Base-by-base conservation (phyloP, 2,797 vertebrate species). In the Vespertilio murinus region DNA sequence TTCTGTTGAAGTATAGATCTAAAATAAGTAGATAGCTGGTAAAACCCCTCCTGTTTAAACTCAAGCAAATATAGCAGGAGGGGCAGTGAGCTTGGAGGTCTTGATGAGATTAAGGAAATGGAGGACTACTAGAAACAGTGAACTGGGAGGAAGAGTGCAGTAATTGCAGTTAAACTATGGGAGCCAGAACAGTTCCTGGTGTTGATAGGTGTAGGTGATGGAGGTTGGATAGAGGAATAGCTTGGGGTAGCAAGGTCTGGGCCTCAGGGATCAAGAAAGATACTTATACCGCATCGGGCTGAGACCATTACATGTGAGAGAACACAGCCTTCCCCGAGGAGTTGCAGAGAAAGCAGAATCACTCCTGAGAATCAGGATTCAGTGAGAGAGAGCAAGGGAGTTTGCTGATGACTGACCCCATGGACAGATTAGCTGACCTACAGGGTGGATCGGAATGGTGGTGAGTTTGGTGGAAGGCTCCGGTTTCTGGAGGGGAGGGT, bases 121-220 rank as follows among this genome's bases (percentile, higher is more conserved):
- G 3, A 18, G 40, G n/a, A 38, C 2, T 10, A 61, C 6, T 47
- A 17, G 42, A n/a, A 61, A 28, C 16, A 70, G 2, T 13, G n/a
- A 88, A 49, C 71, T 52, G 18, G n/a, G 49, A 65, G 84, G 42
- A 6, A 10, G 28, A 25, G 2, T 70, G 28, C 25, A 23, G 25
- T 82, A 47, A 42, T 47, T 33, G 30, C 2, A 65, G 40, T 65
- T 65, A 65, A 33, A 30, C 42, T 47, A 25, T 33, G 42, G 42
- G 42, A 45, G 28, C 35, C 1, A 3, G 40, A 35, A 38, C 11
- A n/a, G 16, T 22, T 74, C 45, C 56, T 70, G 77, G 22, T 42
- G 18, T 40, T 42, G 13, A 65, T 4, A 12, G 1, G 8, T 0
- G 0, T 4, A 23, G 59, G 35, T 13, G 42, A 69, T 33, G 2